Conservation (phyloP, 2,888 invertebrate species). For the Laspeyria flexula region DNA sequence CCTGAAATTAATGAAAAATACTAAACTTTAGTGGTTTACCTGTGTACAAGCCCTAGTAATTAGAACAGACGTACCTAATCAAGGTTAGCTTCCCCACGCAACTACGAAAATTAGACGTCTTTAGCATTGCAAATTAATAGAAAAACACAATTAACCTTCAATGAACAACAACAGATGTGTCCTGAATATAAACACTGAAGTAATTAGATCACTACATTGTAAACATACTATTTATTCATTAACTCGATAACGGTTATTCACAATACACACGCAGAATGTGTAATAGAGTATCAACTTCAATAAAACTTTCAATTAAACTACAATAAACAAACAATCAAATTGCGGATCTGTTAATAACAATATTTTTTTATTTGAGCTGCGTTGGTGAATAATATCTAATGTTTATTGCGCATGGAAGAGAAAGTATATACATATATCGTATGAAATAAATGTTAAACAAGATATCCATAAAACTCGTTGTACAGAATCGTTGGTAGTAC, state of each 20-base stretch:
- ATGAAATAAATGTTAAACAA: background rate
- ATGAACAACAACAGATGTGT: constrained; percentile 1
- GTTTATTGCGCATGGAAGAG: too few relatives aligned
- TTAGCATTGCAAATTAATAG: constrained; percentile 17
- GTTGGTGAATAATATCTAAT: too few relatives aligned
- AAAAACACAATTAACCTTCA: constrained; percentile 1
- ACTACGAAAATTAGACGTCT: constrained; percentile 9
- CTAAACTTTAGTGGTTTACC: too few relatives aligned
- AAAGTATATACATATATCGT: background rate
- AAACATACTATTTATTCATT: background rate
- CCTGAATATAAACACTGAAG: constrained; percentile 5
- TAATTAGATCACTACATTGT: constrained; percentile 15
- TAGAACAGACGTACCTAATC: constrained; percentile 25
- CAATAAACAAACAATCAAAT: too few relatives aligned
- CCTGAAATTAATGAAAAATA: too few relatives aligned
- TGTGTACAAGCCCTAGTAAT: constrained; percentile 2
- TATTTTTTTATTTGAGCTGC: too few relatives aligned
- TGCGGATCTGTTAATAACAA: too few relatives aligned
- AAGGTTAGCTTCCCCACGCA: constrained; percentile 8
- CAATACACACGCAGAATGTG: background rate
- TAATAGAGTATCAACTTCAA: background rate
- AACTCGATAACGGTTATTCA: background rate
- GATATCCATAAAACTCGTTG: background rate
- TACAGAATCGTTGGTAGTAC: background rate
- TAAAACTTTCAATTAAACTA: too few relatives aligned